Conservation (phyloP, 2,113 vertebrate genomes). For the Bucco capensis region DNA sequence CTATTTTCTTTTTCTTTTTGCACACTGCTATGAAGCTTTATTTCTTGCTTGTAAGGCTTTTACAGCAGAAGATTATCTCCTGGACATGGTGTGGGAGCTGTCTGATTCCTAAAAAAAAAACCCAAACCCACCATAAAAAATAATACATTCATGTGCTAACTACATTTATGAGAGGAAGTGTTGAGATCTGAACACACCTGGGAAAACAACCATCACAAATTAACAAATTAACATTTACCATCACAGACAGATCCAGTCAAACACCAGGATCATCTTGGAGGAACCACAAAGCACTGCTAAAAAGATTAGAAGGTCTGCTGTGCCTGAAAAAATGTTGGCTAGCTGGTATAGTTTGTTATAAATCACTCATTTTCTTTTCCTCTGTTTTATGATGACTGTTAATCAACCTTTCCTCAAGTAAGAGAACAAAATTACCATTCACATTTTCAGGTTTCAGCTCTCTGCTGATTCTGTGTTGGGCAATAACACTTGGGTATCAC, state of each 20-base stretch:
- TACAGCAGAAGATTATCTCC: background rate
- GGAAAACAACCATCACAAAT: background rate
- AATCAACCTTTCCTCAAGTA: background rate
- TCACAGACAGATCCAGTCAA: constrained; percentile 7
- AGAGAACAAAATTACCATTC: background rate
- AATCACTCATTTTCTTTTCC: background rate
- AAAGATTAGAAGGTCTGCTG: background rate
- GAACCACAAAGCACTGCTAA: background rate
- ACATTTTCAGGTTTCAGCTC: background rate
- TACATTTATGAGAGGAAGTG: background rate
- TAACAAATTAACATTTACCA: constrained; percentile 36
- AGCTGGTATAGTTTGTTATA: background rate
- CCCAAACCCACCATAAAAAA: constrained; percentile 36
- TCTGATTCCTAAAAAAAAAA: background rate
- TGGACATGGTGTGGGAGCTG: background rate
- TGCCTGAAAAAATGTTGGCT: background rate
- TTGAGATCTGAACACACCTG: background rate
- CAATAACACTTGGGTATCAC: background rate
- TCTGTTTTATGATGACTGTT: background rate
- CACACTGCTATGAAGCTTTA: background rate
- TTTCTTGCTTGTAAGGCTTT: background rate
- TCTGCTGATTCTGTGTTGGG: background rate
- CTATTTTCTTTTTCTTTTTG: background rate
- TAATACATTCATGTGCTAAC: background rate
- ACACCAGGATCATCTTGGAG: background rate